Conservation (phyloP, 2,113 vertebrate genomes). For the Thermophis baileyi region DNA sequence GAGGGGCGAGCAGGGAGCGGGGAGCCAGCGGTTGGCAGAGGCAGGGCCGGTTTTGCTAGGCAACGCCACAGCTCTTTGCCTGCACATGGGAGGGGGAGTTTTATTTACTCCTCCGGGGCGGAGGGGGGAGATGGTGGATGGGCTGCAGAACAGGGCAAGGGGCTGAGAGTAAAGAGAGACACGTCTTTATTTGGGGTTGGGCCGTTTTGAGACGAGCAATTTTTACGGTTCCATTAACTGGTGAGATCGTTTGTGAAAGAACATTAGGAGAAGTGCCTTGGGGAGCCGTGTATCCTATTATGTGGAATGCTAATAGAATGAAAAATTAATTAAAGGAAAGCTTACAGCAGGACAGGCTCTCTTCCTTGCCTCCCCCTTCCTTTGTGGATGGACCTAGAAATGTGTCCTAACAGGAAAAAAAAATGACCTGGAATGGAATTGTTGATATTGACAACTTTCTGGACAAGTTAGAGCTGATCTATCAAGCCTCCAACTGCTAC, state of each 20-base stretch:
- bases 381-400: conserved; percentile 40
- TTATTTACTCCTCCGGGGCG: conserved; percentile 46
- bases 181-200: conserved; percentile 72
- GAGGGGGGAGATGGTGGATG: conserved; percentile 26
- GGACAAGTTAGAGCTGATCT: background rate
- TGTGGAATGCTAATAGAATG: conserved; percentile 67
- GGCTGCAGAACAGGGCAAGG: conserved; percentile 30
- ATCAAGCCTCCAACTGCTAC: background rate
- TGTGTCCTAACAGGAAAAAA: conserved; percentile 16
- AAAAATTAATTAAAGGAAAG: conserved; percentile 61
- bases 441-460: conserved; percentile 19
- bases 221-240: conserved; percentile 76
- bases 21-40: conserved; percentile 56
- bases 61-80: conserved; percentile 17
- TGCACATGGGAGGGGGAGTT: conserved; percentile 34
- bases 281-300: conserved; percentile 60
- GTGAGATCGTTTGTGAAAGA: conserved; percentile 72
- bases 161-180: conserved; percentile 32
- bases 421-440: background rate
- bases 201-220: conserved; percentile 71
- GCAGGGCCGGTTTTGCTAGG: background rate
- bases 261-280: conserved; percentile 62
- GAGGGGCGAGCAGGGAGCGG: conserved; percentile 42
- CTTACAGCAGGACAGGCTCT: conserved; percentile 41
- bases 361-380: background rate